These are phyloP conservation scores for Synanthedon tipuliformis DNA, from an alignment of 2,888 invertebrate species.

Conservation along the genomic window DNA sequence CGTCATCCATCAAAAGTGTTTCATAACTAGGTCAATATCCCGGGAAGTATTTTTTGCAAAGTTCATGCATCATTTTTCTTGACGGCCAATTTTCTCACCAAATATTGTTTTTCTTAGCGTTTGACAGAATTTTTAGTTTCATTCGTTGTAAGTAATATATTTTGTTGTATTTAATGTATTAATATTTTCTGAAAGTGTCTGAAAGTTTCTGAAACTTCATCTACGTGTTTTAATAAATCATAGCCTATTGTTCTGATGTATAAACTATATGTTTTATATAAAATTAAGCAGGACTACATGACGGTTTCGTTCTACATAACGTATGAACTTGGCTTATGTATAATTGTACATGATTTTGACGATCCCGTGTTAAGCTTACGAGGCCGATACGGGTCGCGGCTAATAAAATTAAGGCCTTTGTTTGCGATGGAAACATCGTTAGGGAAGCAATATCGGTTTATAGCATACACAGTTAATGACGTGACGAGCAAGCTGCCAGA, in stretches of 20 bases:
- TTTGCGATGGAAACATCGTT: slow-evolving; percentile 43
- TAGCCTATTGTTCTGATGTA: no score
- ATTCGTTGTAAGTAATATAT: background rate
- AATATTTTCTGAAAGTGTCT: background rate
- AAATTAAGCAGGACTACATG: no score
- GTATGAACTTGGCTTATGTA: background rate
- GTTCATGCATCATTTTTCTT: slow-evolving; percentile 53
- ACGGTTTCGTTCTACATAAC: background rate
- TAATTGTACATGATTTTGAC: background rate
- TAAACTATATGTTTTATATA: no score
- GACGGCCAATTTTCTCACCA: slow-evolving; percentile 48
- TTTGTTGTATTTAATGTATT: background rate
- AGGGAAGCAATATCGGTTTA: slow-evolving; percentile 30
- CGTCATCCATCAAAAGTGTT: slow-evolving; percentile 35
- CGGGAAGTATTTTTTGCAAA: slow-evolving; percentile 30
- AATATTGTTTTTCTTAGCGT: slow-evolving; percentile 23
- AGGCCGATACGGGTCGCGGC: slow-evolving; percentile 28
- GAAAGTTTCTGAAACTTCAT: background rate
- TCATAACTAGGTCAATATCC: slow-evolving; percentile 34
- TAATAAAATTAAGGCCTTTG: slow-evolving; percentile 45
- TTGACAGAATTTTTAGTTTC: background rate
- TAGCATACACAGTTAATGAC: slow-evolving; percentile 3
- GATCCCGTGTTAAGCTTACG: slow-evolving; percentile 7
- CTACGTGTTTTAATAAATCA: no score
- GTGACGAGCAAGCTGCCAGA: background rate